Evolutionary conservation across 1,140 invertebrate species (phyloP), one percentile per base, ranked within the genome.

Genomic region (Bombus polaris): DNA sequence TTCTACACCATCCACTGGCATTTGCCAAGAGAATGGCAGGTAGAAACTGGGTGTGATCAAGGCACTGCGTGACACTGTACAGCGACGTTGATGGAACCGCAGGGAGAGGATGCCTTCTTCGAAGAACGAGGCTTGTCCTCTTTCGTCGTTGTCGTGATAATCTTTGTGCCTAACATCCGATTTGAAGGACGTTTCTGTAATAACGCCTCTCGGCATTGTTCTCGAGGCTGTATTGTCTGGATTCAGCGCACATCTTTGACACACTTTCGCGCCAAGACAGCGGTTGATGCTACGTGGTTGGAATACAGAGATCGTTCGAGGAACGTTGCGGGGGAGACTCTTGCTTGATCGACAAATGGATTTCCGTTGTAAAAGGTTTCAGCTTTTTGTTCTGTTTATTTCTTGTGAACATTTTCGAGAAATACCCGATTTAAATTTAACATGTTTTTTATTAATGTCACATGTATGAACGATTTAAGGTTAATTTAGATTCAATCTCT

Each of bases 151-250:
- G 35, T 74, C 74, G 65, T 44, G 59, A 83, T 84, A 84, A 84
- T 84, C 76, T 84, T 79, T 79, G 66, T 32, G 66, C 66, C 76
- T n/a, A 78, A 79, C 82, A 84, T 84, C 82, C 82, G 82, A 84
- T 84, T 84, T 79, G 37, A 71, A 39, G 77, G 66, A 79, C 77
- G 82, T 79, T 79, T 84, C 82, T 71, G 75, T 84, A 84, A 78
- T 84, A 79, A 71, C 42, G 68, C 68, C 53, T 72, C 39, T 65
- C 76, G 47, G 35, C 68, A 80, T 85, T 85, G 77, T 80, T 80
- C 83, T 80, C 77, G 76, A 65, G 65, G 76, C 77, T 39, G 77
- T 72, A 79, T 85, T 85, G 83, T 85, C 53, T 44, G 76, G 57
- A 72, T 85, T 85, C 76, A 73, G 42, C 77, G 66, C n/a, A 39